Percentiles rank a stretch among this genome's conserved stretches.
phyloP scores from a whole-genome alignment of 2,797 vertebrate genomes.

The Periophthalmus magnuspinnatus region DNA sequence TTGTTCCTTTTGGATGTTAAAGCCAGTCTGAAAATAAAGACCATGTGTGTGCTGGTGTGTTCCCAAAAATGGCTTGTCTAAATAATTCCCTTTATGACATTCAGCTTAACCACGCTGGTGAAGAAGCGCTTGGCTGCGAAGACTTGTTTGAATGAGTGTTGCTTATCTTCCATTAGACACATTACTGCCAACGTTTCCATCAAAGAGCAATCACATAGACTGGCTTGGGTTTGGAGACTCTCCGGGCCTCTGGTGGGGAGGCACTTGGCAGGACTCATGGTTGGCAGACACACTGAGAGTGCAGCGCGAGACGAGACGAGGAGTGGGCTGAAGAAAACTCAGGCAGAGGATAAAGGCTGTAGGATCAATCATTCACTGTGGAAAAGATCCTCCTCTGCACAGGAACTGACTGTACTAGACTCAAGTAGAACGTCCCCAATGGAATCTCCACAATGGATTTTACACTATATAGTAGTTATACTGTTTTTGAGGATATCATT shows the following conservation, averaged over 20 bases:
- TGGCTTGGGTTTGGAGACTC: slow-evolving; percentile 3
- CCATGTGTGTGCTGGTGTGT: not conserved
- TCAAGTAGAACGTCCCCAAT: slow-evolving; percentile 40
- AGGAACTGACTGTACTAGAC: slow-evolving; percentile 31
- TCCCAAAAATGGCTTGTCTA: slow-evolving; percentile 22
- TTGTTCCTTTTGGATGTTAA: not conserved
- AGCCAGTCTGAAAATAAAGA: not conserved
- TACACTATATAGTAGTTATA: too few relatives aligned
- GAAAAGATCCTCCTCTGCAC: slow-evolving; percentile 50
- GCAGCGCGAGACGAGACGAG: slow-evolving; percentile 39
- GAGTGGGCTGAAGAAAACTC: slow-evolving; percentile 30
- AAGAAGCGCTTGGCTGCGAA: slow-evolving; percentile 56
- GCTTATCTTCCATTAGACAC: slow-evolving; percentile 77
- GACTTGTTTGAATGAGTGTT: slow-evolving; percentile 59
- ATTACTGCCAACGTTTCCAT: slow-evolving; percentile 73
- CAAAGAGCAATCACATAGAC: slow-evolving; percentile 52
- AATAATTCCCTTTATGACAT: slow-evolving; percentile 49
- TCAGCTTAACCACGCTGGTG: slow-evolving; percentile 59
- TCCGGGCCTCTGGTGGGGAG: slow-evolving; percentile 64
- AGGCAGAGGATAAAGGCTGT: slow-evolving; percentile 40
- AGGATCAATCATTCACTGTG: slow-evolving; percentile 61
- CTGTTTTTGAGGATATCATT: too few relatives aligned
- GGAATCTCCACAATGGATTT: slow-evolving; percentile 19
- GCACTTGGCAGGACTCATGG: slow-evolving; percentile 69
- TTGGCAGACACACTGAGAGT: slow-evolving; percentile 68